Conservation (phyloP, 2,797 vertebrate genomes). For the Acridotheres tristis region DNA sequence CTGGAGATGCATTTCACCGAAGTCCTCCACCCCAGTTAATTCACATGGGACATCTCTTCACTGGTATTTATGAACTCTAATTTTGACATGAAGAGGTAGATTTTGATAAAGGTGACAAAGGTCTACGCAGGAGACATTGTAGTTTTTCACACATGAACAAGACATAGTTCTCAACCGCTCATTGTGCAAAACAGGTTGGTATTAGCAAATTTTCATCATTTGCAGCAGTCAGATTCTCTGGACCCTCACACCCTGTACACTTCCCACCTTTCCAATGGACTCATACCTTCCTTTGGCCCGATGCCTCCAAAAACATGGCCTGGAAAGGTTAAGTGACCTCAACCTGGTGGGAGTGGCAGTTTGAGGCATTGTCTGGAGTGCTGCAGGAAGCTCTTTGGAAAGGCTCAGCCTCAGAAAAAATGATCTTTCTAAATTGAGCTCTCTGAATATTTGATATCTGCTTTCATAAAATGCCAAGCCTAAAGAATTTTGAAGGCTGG, state of each 20-base stretch:
- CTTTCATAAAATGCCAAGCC: slow-evolving; percentile 59
- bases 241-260: neutral
- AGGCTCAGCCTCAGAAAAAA: slow-evolving; percentile 44
- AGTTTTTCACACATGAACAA: neutral
- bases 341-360: neutral
- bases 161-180: neutral
- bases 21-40: neutral
- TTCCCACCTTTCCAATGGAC: neutral
- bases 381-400: slow-evolving; percentile 60
- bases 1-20: neutral
- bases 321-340: neutral
- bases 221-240: neutral
- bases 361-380: slow-evolving; percentile 37
- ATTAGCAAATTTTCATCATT: fast-evolving
- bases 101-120: neutral
- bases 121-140: neutral
- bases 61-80: neutral
- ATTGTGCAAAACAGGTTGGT: neutral
- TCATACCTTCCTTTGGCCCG: neutral
- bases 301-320: neutral
- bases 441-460: slow-evolving; percentile 67
- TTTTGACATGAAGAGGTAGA: neutral
- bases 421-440: slow-evolving; percentile 63
- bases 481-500: slow-evolving; percentile 33
- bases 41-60: neutral